Base-by-base conservation (phyloP, 2,113 vertebrate genomes). In the Onychorhynchus coronatus region DNA sequence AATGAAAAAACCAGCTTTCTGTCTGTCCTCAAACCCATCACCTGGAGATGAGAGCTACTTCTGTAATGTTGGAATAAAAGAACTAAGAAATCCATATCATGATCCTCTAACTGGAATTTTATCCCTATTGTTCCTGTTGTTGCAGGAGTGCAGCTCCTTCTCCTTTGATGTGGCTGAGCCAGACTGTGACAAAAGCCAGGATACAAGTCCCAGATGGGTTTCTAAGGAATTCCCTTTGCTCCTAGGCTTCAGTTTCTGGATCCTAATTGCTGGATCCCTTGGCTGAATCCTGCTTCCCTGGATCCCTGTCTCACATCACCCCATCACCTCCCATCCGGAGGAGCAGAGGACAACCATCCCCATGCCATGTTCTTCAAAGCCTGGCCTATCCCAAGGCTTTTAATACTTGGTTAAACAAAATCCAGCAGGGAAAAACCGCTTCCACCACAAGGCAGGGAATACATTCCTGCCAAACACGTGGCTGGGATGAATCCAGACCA, bases 231-330 rank as follows among this genome's bases (percentile, higher is more conserved):
- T 33, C 41, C 25, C 14, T 86, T 61, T 89, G 31, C 18, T 82
- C 4, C 0, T 1, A 42, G 23, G 9, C 10, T 87, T 52, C 50
- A 35, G 0, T 2, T 68, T 52, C 42, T 72, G 47, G 14, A 68
- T 30, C 39, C 42, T 20, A 28, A 68, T 6, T 67, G 22, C 30
- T 73, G 65, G 30, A 61, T 28, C 39, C 39, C 28, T 37, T 55
- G 62, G 21, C 42, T 39, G 70, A 65, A 62, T 68, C 70, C 50
- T 59, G 0, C 28, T 55, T 72, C 20, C 27, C 37, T 30, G 14
- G 14, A 9, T 58, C 44, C 61, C 21, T 2, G 2, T 8, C 23
- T 22, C 65, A 13, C 41, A 68, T 3, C 65, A 41, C 37, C 47
- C 28, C 68, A 58, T 14, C 1, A 0, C 33, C 39, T 31, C 27